Base-by-base conservation (phyloP, 2,888 invertebrate species). In the Drosophila neutralis region DNA sequence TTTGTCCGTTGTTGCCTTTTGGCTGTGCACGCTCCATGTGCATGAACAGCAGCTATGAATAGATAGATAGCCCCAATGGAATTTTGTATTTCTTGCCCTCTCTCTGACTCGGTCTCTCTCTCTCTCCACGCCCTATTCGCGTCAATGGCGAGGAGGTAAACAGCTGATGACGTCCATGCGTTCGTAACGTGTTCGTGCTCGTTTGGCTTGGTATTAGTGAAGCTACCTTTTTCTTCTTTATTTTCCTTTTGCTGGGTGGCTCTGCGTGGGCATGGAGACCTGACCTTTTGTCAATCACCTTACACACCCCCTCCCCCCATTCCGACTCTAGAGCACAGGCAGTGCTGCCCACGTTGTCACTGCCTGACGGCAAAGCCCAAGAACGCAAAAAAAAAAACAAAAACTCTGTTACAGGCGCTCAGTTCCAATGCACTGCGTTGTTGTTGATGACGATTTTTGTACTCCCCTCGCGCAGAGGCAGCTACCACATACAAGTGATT, bases 141-240 rank as follows among this genome's bases (percentile, higher is more conserved):
- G 27, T 56, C 38, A 29, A 53, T 38, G 8, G 36, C 38, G 38
- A 33, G 49, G 68, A 67, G 64, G 78, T 73, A 79, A 85, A 88
- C 85, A 85, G 85, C 85, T 85, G 85, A 85, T 85, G 85, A 85
- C 85, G 85, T 89, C 66, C 87, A 85, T 88, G 87, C 89, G 87
- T 80, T 71, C 63, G 70, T 88, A 88, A 84, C 88, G 81, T 84
- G 84, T 49, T 80, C 68, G 1, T 21, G 18, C 15, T 24, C 24
- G 27, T 54, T 54, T 71, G 27, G 49, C n/a, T 53, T 27, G 54
- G 27, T 52, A 27, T 59, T 27, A 33, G 48, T 70, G 33, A 60
- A 40, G 62, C 57, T 69, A 57, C 29, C 59, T 62, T 40, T 49
- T 35, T 52, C 64, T 21, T 29, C 35, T 49, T 57, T 27, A 24